These are phyloP conservation scores for Zygaena filipendulae DNA, from an alignment of 2,888 invertebrate genomes.

Conservation along the genomic window DNA sequence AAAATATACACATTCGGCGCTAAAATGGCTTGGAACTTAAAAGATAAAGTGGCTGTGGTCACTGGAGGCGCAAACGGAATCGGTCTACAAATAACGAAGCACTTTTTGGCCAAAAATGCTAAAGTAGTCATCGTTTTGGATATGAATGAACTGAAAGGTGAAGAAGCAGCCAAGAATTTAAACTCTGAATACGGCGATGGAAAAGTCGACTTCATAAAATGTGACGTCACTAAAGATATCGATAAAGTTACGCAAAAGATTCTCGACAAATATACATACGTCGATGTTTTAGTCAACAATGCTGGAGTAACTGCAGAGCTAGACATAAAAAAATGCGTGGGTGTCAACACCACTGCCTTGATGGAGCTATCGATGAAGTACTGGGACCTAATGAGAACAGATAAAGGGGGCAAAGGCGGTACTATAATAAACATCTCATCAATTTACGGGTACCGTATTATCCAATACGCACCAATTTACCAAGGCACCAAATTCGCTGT, in stretches of 20 bases:
- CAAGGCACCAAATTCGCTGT: slow-evolving; percentile 70
- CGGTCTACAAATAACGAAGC: slow-evolving; percentile 46
- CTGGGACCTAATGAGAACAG: slow-evolving; percentile 67
- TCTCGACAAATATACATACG: slow-evolving; percentile 29
- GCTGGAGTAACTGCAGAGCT: slow-evolving; percentile 40
- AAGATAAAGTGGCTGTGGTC: slow-evolving; percentile 21
- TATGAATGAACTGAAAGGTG: slow-evolving; percentile 31
- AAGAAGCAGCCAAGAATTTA: slow-evolving; percentile 40
- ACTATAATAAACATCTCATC: slow-evolving; percentile 74
- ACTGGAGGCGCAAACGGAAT: slow-evolving; percentile 63
- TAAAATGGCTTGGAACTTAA: slow-evolving; percentile 4
- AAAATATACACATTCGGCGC: neutral
- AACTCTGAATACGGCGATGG: slow-evolving; percentile 48
- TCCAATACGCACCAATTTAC: slow-evolving; percentile 65
- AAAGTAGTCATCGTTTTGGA: slow-evolving; percentile 28
- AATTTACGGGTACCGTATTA: slow-evolving; percentile 61
- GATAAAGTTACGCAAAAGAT: slow-evolving; percentile 37
- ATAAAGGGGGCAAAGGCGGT: slow-evolving; percentile 68
- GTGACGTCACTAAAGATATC: slow-evolving; percentile 60
- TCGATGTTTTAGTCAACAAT: slow-evolving; percentile 53
- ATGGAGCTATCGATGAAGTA: slow-evolving; percentile 57
- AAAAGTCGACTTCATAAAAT: slow-evolving; percentile 50
- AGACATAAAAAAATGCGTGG: slow-evolving; percentile 26
- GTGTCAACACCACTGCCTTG: slow-evolving; percentile 38
- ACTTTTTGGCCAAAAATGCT: slow-evolving; percentile 46